Conservation (phyloP, 2,888 invertebrate species). For the Diarsia rubi region DNA sequence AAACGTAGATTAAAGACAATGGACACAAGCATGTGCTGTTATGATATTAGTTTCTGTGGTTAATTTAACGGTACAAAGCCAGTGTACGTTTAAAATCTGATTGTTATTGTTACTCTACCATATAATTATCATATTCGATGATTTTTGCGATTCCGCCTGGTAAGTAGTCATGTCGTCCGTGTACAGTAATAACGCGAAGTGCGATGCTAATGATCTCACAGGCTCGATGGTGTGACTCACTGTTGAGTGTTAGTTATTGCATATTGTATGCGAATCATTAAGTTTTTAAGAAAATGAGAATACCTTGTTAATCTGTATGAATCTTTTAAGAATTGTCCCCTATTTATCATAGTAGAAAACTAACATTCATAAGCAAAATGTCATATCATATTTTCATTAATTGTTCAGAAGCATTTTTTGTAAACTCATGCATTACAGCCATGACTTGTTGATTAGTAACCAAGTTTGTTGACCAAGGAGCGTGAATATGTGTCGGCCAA, state of each 20-base stretch:
- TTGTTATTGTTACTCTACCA: constrained; percentile 60
- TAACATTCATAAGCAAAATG: constrained; percentile 42
- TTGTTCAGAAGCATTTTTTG: constrained; percentile 56
- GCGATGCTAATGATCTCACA: constrained; percentile 67
- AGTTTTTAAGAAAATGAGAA: constrained; percentile 57
- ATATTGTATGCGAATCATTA: constrained; percentile 53
- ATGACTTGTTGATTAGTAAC: constrained; percentile 54
- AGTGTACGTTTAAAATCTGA: constrained; percentile 61
- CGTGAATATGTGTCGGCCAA: constrained; percentile 63
- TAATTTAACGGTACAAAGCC: constrained; percentile 58
- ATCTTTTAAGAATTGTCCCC: constrained; percentile 50
- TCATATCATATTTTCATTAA: constrained; percentile 57
- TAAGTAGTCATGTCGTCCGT: constrained; percentile 67
- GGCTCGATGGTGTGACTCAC: constrained; percentile 59
- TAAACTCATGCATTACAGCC: constrained; percentile 57
- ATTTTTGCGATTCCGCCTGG: constrained; percentile 68
- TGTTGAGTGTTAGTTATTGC: constrained; percentile 57
- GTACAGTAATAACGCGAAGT: constrained; percentile 63
- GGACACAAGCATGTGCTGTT: constrained; percentile 63
- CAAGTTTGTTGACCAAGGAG: constrained; percentile 58
- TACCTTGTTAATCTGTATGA: constrained; percentile 52
- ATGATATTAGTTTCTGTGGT: constrained; percentile 66
- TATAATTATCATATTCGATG: constrained; percentile 63
- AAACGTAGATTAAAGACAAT: constrained; percentile 46
- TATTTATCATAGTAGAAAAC: constrained; percentile 45